A percentile compares a stretch with the other conserved stretches of the same genome.
phyloP scores from a whole-genome alignment of 2,888 invertebrate species.

The Coelinius sp. region DNA sequence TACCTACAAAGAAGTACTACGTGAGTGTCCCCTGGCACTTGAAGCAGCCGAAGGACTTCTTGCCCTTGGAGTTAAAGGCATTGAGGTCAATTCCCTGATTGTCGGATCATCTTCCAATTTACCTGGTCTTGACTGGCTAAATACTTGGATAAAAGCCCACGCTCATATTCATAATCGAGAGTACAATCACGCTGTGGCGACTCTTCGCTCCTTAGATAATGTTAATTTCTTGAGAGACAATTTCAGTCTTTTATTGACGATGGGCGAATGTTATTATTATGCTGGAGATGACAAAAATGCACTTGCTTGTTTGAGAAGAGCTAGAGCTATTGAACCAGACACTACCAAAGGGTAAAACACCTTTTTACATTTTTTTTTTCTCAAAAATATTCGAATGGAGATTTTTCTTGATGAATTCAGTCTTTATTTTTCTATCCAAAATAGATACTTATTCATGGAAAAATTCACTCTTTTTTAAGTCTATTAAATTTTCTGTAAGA shows the following conservation, averaged over 20 bases:
- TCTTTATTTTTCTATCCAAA: no score
- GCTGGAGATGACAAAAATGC: slow-evolving; percentile 81
- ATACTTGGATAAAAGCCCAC: slow-evolving; percentile 77
- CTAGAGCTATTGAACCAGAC: slow-evolving; percentile 65
- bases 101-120: slow-evolving; percentile 73
- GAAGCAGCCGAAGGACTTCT: slow-evolving; percentile 83
- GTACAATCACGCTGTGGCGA: slow-evolving; percentile 78
- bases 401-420: slow-evolving; percentile 31
- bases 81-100: slow-evolving; percentile 82
- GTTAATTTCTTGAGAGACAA: slow-evolving; percentile 79
- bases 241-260: slow-evolving; percentile 76
- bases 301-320: slow-evolving; percentile 73
- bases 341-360: slow-evolving; percentile 62
- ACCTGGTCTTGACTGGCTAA: slow-evolving; percentile 73
- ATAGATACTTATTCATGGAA: slow-evolving; percentile 25
- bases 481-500: no score
- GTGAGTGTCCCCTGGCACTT: slow-evolving; percentile 82
- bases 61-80: slow-evolving; percentile 80
- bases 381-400: slow-evolving; percentile 1
- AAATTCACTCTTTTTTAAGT: not conserved
- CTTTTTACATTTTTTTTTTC: slow-evolving; percentile 20
- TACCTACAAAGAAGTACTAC: slow-evolving; percentile 84
- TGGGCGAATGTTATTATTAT: slow-evolving; percentile 82
- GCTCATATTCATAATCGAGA: slow-evolving; percentile 79
- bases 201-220: slow-evolving; percentile 79